These are phyloP conservation scores for Aphelinus atriplicis DNA, from an alignment of 1,140 invertebrate species.

Conservation along the genomic window DNA sequence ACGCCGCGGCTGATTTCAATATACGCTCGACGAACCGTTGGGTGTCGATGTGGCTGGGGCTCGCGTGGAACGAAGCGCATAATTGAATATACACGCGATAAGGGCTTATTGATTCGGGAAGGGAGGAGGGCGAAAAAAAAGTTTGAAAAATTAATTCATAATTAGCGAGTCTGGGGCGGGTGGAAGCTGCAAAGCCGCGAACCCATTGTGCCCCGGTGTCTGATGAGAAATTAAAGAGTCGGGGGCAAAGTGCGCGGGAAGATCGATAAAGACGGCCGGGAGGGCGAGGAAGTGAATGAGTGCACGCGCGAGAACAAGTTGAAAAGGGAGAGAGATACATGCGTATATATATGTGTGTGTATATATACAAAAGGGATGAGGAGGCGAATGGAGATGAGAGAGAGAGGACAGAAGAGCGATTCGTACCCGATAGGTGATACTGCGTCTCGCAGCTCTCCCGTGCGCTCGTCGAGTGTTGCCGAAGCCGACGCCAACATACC, in stretches of 20 bases:
- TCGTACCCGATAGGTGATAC: constrained; percentile 29
- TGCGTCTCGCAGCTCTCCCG: neutral
- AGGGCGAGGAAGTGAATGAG: neutral
- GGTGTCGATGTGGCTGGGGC: no score
- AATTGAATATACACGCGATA: no score
- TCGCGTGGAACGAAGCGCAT: no score
- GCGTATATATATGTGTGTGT: neutral
- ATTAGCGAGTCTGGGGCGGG: no score
- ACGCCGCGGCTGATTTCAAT: no score
- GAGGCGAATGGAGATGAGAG: neutral
- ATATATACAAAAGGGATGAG: neutral
- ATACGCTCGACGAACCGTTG: no score
- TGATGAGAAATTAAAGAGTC: constrained; percentile 16
- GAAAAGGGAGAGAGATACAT: neutral
- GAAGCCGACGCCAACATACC: constrained; percentile 45
- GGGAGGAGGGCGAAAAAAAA: no score
- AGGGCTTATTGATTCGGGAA: no score
- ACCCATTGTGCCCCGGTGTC: neutral
- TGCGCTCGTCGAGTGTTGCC: constrained; percentile 37
- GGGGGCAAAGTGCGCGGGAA: no score
- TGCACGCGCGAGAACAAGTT: neutral
- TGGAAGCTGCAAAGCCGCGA: neutral
- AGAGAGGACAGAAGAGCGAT: constrained; percentile 16
- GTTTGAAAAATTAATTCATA: no score
- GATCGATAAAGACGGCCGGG: neutral